Evolutionary conservation across 2,888 invertebrate species (phyloP).

Genomic region (Sphaerophoria rueppellii): DNA sequence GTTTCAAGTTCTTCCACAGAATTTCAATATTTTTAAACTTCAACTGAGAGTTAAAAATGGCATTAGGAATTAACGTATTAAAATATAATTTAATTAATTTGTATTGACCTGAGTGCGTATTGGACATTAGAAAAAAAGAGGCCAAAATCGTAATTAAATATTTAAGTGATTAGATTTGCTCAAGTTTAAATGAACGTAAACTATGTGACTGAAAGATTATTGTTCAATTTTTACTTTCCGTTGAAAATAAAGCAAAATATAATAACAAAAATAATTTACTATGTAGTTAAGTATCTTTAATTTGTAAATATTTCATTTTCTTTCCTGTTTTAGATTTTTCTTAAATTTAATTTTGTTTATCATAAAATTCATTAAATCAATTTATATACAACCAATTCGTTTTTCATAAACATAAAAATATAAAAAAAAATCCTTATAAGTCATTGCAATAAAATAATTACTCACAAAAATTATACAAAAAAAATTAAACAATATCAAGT

Average conservation of each 20-base stretch:
- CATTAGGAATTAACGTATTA: background rate
- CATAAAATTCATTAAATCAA: constrained; percentile 13
- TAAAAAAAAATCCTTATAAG: too few species aligned
- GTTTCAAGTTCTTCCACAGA: background rate
- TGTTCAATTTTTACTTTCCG: constrained; percentile 56
- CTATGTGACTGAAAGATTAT: constrained; percentile 45
- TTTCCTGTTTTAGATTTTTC: constrained; percentile 35
- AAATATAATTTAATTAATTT: background rate
- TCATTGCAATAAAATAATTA: too few species aligned
- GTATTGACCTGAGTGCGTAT: background rate
- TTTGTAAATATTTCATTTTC: constrained; percentile 40
- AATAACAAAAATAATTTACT: constrained; percentile 22
- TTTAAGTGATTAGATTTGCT: constrained; percentile 47
- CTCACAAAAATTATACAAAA: background rate
- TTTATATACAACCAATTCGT: background rate
- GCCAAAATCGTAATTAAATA: constrained; percentile 27
- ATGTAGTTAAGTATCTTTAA: constrained; percentile 20
- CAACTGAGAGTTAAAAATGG: background rate
- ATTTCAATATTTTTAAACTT: background rate
- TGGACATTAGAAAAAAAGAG: background rate
- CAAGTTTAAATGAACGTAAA: constrained; percentile 49
- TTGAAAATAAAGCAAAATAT: constrained; percentile 22
- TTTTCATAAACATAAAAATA: background rate
- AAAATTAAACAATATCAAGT: background rate
- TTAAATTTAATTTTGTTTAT: constrained; percentile 34